Evolutionary conservation across 1,140 invertebrate genomes (phyloP).

Genomic region (Aphelinus atriplicis): DNA sequence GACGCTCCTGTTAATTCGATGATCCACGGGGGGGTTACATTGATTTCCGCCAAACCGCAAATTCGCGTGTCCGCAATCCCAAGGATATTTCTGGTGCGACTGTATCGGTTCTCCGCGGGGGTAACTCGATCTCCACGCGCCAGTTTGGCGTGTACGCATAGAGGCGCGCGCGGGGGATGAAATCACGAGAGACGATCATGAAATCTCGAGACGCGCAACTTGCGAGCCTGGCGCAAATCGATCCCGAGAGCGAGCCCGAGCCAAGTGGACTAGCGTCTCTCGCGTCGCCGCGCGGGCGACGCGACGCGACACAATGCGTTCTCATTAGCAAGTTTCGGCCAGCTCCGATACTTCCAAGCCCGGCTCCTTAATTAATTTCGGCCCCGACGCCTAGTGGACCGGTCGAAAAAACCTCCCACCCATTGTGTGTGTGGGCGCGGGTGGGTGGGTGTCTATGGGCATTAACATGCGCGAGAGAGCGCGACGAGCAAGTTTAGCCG

Average conservation of each 20-base stretch:
- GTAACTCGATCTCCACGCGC: conserved; percentile 24
- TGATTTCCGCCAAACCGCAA: background rate
- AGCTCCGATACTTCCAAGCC: background rate
- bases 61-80: background rate
- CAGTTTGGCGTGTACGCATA: background rate
- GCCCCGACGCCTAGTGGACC: background rate
- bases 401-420: too few relatives aligned
- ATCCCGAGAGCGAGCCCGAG: background rate
- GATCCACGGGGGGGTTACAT: too few relatives aligned
- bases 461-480: conserved; percentile 23
- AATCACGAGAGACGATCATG: too few relatives aligned
- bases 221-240: too few relatives aligned
- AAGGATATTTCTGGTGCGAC: too few relatives aligned
- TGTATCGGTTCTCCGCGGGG: background rate
- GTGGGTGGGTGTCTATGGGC: background rate
- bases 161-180: too few relatives aligned
- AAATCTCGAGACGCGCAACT: too few relatives aligned
- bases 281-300: background rate
- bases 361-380: conserved; percentile 41
- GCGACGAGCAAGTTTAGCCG: conserved; percentile 19
- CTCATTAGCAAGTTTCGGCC: conserved; percentile 42
- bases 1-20: too few relatives aligned
- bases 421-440: too few relatives aligned
- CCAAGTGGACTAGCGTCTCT: conserved; percentile 12
- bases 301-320: conserved; percentile 37